These are phyloP conservation scores for Gyrodactylus salaris DNA, from an alignment of 1,140 invertebrate genomes.

Conservation along the genomic window DNA sequence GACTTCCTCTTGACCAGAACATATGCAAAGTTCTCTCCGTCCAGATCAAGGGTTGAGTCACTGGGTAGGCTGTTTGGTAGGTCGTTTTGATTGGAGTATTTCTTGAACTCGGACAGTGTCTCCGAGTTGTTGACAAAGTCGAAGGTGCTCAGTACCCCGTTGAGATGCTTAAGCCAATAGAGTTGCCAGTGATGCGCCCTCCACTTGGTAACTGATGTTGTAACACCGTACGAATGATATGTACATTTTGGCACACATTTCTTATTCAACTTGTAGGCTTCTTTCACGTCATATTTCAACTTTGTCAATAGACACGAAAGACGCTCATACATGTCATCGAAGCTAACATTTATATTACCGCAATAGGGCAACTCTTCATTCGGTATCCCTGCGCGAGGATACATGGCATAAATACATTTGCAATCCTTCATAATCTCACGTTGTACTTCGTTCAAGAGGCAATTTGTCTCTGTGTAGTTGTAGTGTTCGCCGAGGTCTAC, in stretches of 20 bases:
- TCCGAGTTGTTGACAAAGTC: not conserved
- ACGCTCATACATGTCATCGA: not conserved
- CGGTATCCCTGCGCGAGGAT: not conserved
- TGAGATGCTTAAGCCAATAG: constrained; percentile 1
- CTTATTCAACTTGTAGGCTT: not conserved
- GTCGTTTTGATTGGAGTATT: not conserved
- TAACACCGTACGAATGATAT: not conserved
- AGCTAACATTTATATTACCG: not conserved
- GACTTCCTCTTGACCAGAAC: not conserved
- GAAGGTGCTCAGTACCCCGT: not conserved
- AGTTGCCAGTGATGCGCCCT: not conserved
- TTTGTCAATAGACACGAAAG: not conserved
- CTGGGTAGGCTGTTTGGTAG: not conserved
- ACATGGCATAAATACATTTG: not conserved
- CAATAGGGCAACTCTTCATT: constrained; percentile 1
- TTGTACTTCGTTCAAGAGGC: not conserved
- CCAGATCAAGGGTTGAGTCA: not conserved
- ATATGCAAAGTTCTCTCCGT: constrained; percentile 2
- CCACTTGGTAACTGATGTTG: constrained; percentile 2
- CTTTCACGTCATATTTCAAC: not conserved
- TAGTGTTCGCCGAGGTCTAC: not conserved
- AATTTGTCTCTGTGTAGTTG: not conserved
- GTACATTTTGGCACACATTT: not conserved
- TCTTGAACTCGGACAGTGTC: not conserved
- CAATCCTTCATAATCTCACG: constrained; percentile 1